Percentiles rank a stretch among this genome's conserved stretches.
phyloP scores from a whole-genome alignment of 2,113 vertebrate genomes.

The Zosterops borbonicus region DNA sequence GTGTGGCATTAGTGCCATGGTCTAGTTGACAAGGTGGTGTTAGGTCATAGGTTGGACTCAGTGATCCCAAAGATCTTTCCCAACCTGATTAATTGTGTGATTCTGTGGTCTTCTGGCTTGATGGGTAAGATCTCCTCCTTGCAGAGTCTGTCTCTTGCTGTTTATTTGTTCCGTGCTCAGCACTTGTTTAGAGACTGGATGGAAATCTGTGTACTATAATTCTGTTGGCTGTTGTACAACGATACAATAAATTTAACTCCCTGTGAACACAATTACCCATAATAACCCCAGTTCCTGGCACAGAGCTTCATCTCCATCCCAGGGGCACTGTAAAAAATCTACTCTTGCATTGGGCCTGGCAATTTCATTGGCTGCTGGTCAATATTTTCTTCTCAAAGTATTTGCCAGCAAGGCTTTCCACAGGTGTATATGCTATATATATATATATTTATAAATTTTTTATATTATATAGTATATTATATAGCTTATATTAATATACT shows the following conservation, averaged over 20 bases:
- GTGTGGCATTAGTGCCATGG: too few relatives aligned
- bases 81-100: background rate
- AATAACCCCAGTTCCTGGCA: background rate
- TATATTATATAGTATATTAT: too few relatives aligned
- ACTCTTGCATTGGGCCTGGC: background rate
- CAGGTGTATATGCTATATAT: background rate
- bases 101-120: background rate
- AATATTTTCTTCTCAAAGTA: background rate
- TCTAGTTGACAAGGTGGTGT: too few relatives aligned
- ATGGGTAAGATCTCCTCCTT: background rate
- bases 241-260: background rate
- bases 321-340: background rate
- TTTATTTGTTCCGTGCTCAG: background rate
- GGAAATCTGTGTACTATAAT: background rate
- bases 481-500: too few relatives aligned
- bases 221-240: background rate
- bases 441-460: too few relatives aligned
- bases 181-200: background rate
- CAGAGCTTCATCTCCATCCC: background rate
- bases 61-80: background rate
- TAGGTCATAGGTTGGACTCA: background rate
- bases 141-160: background rate
- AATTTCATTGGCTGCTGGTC: background rate
- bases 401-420: background rate
- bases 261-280: background rate